Base-by-base conservation (phyloP, 1,140 invertebrate genomes). In the Lucilia sericata region DNA sequence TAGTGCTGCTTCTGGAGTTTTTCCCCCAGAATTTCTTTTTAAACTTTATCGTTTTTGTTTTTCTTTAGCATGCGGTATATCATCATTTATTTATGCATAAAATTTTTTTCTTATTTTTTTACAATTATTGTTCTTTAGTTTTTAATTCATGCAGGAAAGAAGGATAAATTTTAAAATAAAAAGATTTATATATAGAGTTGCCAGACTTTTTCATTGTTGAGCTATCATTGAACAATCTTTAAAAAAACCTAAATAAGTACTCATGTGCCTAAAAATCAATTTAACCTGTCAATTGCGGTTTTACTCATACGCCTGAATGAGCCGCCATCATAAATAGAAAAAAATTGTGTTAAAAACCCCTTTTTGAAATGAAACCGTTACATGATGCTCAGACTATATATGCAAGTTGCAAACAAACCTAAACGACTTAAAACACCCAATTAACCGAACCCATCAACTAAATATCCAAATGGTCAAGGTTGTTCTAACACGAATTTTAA, bases 21-120 rank as follows among this genome's bases (percentile, higher is more conserved):
- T 55, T 55, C 17, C 51, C 51, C 51, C 51, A 17, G 65, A 25
- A 21, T 21, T 70, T 19, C 65, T 70, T 70, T n/a, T 17, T 21
- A 70, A 70, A 70, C n/a, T 70, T 70, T 60, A 14, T 25, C 19
- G 65, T 70, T 21, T 14, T n/a, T 60, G 7, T 60, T 70, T 70
- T 70, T 70, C 51, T 55, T 13, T 55, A 55, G 51, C 17, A 70
- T 70, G 65, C 65, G 21, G n/a, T 12, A 70, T 25, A 21, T 70
- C 65, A 70, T 70, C 9, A 10, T 70, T 70, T 70, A 10, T 70
- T 70, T 70, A 70, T 70, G 65, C 65, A 70, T 70, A 70, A 70
- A 7, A 0, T 70, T 10, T 25, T 10, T 70, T 25, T 70, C 3
- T 25, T 60, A n/a, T 21, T 70, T 25, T 70, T 3, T 70, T 60